phyloP scores from a whole-genome alignment of 2,888 invertebrate genomes.

The Drosophila imparisetae region DNA sequence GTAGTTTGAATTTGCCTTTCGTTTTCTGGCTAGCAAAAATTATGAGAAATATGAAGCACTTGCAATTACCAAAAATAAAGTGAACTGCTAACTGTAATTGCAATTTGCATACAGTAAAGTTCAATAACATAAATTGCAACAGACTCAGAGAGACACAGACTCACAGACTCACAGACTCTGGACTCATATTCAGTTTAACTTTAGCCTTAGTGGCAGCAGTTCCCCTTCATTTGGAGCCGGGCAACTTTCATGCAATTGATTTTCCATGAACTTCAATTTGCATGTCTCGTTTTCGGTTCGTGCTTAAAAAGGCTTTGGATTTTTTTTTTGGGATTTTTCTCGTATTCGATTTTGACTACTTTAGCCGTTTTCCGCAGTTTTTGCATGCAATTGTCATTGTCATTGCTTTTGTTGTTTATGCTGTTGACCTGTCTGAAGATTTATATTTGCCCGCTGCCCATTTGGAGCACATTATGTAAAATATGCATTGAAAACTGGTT shows the following conservation, averaged over 20 bases:
- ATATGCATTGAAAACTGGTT: constrained; percentile 70
- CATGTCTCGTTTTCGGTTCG: constrained; percentile 35
- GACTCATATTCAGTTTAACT: constrained; percentile 21
- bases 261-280: constrained; percentile 79
- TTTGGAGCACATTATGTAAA: constrained; percentile 77
- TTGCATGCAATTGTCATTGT: constrained; percentile 76
- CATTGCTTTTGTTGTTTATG: constrained; percentile 65
- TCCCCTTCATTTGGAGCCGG: constrained; percentile 59
- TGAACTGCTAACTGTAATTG: constrained; percentile 34
- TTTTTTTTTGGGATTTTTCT: not conserved
- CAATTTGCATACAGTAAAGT: constrained; percentile 69
- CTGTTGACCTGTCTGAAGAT: constrained; percentile 62
- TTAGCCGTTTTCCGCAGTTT: constrained; percentile 75
- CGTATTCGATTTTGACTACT: constrained; percentile 24
- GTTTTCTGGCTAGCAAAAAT: constrained; percentile 16
- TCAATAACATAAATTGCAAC: constrained; percentile 64
- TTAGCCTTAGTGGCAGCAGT: constrained; percentile 29
- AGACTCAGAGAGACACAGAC: constrained; percentile 9
- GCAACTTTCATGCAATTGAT: constrained; percentile 73
- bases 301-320: constrained; percentile 5
- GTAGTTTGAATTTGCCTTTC: constrained; percentile 15
- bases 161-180: not conserved
- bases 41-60: constrained; percentile 42
- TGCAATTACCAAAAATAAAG: constrained; percentile 47
- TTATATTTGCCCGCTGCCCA: constrained; percentile 72